Percentiles rank a stretch among this genome's conserved stretches.
Conservation (phyloP, 2,797 vertebrate species). For the Percopsis omiscomaycus region DNA sequence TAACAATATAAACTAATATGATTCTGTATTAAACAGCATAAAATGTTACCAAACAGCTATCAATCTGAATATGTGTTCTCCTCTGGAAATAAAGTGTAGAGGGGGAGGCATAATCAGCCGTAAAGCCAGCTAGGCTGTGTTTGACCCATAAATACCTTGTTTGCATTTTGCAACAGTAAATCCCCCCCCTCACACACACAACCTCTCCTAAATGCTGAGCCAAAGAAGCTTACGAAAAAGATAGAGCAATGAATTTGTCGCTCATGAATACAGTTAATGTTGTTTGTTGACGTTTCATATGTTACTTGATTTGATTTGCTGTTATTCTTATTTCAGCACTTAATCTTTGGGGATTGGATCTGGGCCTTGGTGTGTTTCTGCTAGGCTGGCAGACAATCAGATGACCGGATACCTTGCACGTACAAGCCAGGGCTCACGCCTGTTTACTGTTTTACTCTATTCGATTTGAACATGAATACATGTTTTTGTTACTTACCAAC, state of each 20-base stretch:
- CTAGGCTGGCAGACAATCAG: conserved; percentile 42
- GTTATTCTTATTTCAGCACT: conserved; percentile 76
- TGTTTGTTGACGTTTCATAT: conserved; percentile 76
- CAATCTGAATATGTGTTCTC: conserved; percentile 68
- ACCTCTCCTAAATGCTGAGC: conserved; percentile 66
- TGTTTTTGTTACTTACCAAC: conserved; percentile 48
- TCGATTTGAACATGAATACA: conserved; percentile 34
- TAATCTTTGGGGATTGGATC: conserved; percentile 72
- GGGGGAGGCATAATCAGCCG: conserved; percentile 71
- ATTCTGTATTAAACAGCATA: conserved; percentile 52
- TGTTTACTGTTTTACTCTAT: conserved; percentile 52
- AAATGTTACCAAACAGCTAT: conserved; percentile 66
- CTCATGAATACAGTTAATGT: conserved; percentile 77
- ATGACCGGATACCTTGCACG: conserved; percentile 42
- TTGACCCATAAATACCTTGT: conserved; percentile 82
- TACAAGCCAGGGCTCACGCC: conserved; percentile 51
- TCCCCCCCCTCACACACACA: conserved; percentile 62
- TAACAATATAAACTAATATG: conserved; percentile 55
- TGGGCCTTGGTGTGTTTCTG: conserved; percentile 37
- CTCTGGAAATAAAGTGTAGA: conserved; percentile 36
- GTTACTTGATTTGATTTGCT: conserved; percentile 78
- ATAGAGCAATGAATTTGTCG: conserved; percentile 70
- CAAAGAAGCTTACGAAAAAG: conserved; percentile 80
- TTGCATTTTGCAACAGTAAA: conserved; percentile 70
- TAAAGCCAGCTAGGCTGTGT: conserved; percentile 72